Conservation (phyloP, 35 echinoderm and acorn worm species). For the Nesometra sesokonis region DNA sequence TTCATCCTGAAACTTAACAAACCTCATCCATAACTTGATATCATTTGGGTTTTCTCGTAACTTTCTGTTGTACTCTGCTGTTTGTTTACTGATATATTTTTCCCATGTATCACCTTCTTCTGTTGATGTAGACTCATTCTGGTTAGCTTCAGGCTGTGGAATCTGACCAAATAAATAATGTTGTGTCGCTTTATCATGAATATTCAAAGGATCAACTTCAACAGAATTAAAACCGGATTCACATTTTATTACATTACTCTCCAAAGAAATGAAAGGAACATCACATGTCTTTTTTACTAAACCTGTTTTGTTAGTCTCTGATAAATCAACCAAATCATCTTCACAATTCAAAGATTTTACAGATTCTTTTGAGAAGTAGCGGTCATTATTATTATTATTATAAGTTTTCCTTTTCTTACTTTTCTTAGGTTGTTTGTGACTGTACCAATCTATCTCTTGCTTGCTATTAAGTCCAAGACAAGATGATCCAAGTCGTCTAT, state of each 20-base stretch:
- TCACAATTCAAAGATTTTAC: background rate
- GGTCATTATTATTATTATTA: slow-evolving; percentile 3
- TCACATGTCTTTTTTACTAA: background rate
- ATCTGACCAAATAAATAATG: slow-evolving; percentile 18
- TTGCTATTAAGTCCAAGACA: slow-evolving; percentile 49
- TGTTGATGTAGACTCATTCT: background rate
- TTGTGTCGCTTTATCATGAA: slow-evolving; percentile 52
- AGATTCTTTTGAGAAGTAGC: slow-evolving; percentile 47
- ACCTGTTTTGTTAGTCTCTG: background rate
- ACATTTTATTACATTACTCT: background rate
- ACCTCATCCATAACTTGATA: slow-evolving; percentile 58
- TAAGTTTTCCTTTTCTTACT: slow-evolving; percentile 24
- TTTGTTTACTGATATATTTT: slow-evolving; percentile 3
- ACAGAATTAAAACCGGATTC: background rate
- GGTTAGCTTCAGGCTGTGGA: background rate
- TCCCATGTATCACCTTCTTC: background rate
- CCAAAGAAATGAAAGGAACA: slow-evolving; percentile 29
- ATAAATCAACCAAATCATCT: background rate
- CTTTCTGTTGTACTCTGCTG: slow-evolving; percentile 47
- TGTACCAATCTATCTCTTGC: slow-evolving; percentile 31
- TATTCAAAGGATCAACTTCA: slow-evolving; percentile 44
- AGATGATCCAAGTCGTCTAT: slow-evolving; percentile 54
- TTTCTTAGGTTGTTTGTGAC: slow-evolving; percentile 16
- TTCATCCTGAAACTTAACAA: slow-evolving; percentile 82
- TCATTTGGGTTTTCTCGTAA: slow-evolving; percentile 66